Percentiles rank a stretch among this genome's conserved stretches.
phyloP scores from a whole-genome alignment of 2,888 invertebrate species.

The Monochamus alternatus region DNA sequence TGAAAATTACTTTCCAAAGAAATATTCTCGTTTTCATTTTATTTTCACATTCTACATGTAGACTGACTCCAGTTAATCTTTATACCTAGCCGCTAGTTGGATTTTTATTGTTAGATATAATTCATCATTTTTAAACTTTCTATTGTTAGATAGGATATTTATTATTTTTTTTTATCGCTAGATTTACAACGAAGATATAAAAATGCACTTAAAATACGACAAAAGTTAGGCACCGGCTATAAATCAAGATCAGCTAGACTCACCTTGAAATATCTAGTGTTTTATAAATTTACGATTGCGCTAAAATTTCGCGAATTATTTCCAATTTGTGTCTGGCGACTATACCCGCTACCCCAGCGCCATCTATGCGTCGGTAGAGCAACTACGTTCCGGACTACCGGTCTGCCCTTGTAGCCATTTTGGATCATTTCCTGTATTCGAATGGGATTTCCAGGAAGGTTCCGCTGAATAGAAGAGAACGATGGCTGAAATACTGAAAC shows the following conservation, averaged over 20 bases:
- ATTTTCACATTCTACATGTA: no score
- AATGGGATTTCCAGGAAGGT: background rate
- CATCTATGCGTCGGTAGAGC: constrained; percentile 2
- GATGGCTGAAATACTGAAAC: no score
- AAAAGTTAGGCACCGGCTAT: constrained; percentile 10
- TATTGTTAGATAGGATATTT: constrained; percentile 34
- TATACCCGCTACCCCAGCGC: background rate
- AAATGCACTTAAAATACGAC: constrained; percentile 28
- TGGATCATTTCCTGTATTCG: constrained; percentile 11
- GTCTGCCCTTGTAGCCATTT: background rate
- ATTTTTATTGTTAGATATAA: constrained; percentile 15
- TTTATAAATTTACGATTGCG: background rate
- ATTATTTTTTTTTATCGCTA: constrained; percentile 33
- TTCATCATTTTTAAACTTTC: constrained; percentile 18
- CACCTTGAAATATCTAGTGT: background rate
- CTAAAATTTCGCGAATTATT: background rate
- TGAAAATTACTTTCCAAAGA: no score
- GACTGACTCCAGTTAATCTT: background rate
- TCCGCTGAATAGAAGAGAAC: background rate
- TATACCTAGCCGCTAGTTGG: constrained; percentile 12
- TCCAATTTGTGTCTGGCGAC: background rate
- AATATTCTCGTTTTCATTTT: no score
- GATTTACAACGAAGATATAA: constrained; percentile 35
- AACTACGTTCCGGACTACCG: background rate
- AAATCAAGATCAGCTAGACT: constrained; percentile 23